A percentile compares a stretch with the other conserved stretches of the same genome.
phyloP scores from a whole-genome alignment of 2,113 vertebrate species.

The Tonatia bakeri region DNA sequence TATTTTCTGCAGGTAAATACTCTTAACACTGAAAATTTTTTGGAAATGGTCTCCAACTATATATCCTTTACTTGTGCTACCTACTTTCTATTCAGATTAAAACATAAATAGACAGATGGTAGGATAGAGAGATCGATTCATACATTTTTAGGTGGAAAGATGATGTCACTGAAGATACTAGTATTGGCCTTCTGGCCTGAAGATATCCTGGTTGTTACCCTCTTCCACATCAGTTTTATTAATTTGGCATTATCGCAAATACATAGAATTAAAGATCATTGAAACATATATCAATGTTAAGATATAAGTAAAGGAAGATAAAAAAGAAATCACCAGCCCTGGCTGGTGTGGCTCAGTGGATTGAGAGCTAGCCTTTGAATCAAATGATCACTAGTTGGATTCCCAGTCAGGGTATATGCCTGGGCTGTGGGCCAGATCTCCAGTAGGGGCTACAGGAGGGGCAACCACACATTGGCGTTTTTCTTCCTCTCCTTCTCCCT shows the following conservation, averaged over 20 bases:
- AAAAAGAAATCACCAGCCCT: neutral
- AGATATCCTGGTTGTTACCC: neutral
- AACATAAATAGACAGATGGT: neutral
- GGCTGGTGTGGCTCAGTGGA: too few relatives aligned
- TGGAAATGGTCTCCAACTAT: neutral
- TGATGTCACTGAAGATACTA: neutral
- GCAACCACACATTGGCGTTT: too few relatives aligned
- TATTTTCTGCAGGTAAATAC: neutral
- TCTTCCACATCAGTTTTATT: neutral
- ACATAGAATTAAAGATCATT: neutral
- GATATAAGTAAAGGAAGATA: neutral
- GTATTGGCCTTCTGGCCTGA: neutral
- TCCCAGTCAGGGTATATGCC: too few relatives aligned
- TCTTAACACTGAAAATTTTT: neutral
- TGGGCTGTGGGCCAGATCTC: too few relatives aligned
- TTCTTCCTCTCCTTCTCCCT: too few relatives aligned
- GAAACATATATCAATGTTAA: neutral
- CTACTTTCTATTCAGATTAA: neutral
- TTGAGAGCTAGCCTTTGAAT: too few relatives aligned
- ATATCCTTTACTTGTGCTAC: neutral
- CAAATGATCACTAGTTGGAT: too few relatives aligned
- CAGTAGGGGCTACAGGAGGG: too few relatives aligned
- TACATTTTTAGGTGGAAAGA: neutral
- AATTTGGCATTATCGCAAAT: neutral
- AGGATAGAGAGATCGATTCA: neutral